Evolutionary conservation across 2,888 invertebrate genomes (phyloP).

Genomic region (Hanleya hanleyi): DNA sequence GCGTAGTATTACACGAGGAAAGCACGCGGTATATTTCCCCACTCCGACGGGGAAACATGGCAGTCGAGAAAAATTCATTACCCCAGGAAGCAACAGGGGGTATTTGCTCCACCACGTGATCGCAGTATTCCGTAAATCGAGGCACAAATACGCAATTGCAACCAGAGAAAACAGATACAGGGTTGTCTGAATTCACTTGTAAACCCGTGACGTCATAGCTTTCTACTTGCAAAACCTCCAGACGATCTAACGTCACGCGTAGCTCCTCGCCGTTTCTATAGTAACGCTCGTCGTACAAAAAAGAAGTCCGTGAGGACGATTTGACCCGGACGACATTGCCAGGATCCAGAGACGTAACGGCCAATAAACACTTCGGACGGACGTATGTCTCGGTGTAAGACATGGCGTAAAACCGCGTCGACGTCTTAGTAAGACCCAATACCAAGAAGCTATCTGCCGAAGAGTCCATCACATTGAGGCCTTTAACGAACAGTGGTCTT

Average conservation of each 20-base stretch:
- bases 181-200: neutral
- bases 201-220: neutral
- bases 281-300: neutral
- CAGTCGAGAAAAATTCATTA: neutral
- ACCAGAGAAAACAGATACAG: neutral
- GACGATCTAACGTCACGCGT: neutral
- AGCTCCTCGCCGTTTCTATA: neutral
- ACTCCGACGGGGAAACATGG: neutral
- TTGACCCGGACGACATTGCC: neutral
- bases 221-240: neutral
- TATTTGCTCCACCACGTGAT: constrained; percentile 2
- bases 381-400: neutral
- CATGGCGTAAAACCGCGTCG: neutral
- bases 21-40: neutral
- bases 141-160: neutral
- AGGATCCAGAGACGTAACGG: neutral
- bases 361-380: neutral
- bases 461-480: neutral
- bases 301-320: neutral
- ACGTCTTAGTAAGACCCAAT: neutral
- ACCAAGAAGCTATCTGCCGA: neutral
- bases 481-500: neutral
- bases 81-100: neutral
- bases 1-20: neutral
- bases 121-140: neutral